Evolutionary conservation across 2,797 vertebrate species (phyloP).

Genomic region (Sciaenops ocellatus): DNA sequence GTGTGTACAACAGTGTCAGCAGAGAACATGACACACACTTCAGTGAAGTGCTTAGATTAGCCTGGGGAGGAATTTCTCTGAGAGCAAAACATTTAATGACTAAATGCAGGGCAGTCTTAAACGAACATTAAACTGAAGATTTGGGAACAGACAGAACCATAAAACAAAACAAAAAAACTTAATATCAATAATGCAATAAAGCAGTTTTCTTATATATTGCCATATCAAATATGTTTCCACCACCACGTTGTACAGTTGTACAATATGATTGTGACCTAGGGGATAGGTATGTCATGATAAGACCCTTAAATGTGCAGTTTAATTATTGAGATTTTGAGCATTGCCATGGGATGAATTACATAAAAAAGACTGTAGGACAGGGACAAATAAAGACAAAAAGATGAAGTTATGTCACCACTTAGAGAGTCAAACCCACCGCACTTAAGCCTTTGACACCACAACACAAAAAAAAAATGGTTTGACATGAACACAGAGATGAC

Average conservation of each 20-base stretch:
- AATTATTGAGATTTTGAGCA: neutral
- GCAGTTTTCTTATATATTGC: neutral
- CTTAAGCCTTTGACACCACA: neutral
- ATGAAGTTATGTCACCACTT: neutral
- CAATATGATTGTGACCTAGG: neutral
- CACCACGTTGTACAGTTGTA: neutral
- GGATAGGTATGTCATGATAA: no score
- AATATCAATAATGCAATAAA: constrained; percentile 13
- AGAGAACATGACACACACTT: constrained; percentile 28
- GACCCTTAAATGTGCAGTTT: no score
- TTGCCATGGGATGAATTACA: neutral
- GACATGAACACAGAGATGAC: constrained; percentile 4
- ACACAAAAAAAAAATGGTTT: neutral
- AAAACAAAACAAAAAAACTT: constrained; percentile 9
- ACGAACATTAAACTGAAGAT: constrained; percentile 28
- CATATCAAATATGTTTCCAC: neutral
- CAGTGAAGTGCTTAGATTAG: constrained; percentile 49
- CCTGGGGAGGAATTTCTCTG: constrained; percentile 29
- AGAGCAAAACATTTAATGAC: constrained; percentile 40
- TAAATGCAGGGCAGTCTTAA: constrained; percentile 36
- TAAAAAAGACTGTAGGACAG: neutral
- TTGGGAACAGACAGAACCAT: constrained; percentile 7
- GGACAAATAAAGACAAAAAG: neutral
- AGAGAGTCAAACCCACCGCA: neutral
- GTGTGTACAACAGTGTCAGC: constrained; percentile 22